phyloP scores from a whole-genome alignment of 2,888 invertebrate genomes.

The Catocala sponsa region DNA sequence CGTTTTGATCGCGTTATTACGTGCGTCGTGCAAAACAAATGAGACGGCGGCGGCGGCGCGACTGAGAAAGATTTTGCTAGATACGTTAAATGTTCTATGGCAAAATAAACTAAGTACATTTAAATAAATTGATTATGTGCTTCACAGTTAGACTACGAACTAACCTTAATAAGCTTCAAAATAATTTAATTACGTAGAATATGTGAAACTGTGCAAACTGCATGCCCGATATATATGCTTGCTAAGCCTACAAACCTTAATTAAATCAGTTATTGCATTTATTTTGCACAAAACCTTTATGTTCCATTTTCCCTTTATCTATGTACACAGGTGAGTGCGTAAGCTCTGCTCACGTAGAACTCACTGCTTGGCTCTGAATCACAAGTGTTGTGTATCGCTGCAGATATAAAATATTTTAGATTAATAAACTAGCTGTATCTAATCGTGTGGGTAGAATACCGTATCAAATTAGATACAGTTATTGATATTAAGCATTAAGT shows the following conservation, averaged over 20 bases:
- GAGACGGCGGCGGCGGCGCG: slow-evolving; percentile 62
- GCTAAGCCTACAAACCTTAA: too few species aligned
- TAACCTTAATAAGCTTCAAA: too few species aligned
- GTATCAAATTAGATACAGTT: too few species aligned
- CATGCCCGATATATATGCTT: too few species aligned
- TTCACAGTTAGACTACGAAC: too few species aligned
- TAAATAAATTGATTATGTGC: too few species aligned
- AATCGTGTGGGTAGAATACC: too few species aligned
- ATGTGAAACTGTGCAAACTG: too few species aligned
- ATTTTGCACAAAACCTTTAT: slow-evolving; percentile 7
- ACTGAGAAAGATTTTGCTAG: slow-evolving; percentile 23
- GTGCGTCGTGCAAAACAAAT: slow-evolving; percentile 81
- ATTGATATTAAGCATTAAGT: too few species aligned
- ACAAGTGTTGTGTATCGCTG: slow-evolving; percentile 66
- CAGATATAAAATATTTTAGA: slow-evolving; percentile 66
- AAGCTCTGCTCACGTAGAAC: slow-evolving; percentile 72
- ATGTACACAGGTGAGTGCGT: slow-evolving; percentile 69
- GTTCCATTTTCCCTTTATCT: slow-evolving; percentile 42
- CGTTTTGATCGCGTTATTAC: slow-evolving; percentile 85
- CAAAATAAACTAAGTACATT: too few species aligned
- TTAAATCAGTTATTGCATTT: too few species aligned
- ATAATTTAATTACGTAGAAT: too few species aligned
- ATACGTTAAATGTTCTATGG: slow-evolving; percentile 18
- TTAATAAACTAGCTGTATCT: slow-evolving; percentile 61
- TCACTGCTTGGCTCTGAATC: slow-evolving; percentile 66